phyloP scores from a whole-genome alignment of 2,888 invertebrate species.

The Monochamus alternatus region DNA sequence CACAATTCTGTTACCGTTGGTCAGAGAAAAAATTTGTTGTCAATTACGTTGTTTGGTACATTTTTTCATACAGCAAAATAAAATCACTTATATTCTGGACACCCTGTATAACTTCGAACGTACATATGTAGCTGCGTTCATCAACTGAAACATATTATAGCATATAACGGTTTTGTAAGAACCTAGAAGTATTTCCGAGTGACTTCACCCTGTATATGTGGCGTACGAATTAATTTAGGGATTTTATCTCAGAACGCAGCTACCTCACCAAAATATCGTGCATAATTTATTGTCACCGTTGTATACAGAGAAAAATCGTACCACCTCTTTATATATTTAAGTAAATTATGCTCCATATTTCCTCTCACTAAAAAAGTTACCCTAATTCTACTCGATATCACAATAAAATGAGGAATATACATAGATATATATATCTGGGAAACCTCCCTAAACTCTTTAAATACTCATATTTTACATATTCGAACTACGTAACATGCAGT shows the following conservation, averaged over 20 bases:
- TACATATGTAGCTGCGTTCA: conserved; percentile 11
- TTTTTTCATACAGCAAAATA: no score
- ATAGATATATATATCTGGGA: conserved; percentile 6
- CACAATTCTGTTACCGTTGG: no score
- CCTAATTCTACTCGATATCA: conserved; percentile 49
- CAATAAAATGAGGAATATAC: conserved; percentile 51
- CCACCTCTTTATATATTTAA: not conserved
- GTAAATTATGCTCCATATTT: conserved; percentile 36
- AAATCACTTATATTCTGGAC: no score
- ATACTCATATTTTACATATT: conserved; percentile 1
- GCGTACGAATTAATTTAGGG: not conserved
- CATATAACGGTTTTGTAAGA: no score
- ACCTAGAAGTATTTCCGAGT: no score
- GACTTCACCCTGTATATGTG: not conserved
- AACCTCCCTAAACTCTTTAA: conserved; percentile 5
- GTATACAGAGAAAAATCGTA: not conserved
- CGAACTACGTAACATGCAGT: not conserved
- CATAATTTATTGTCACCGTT: conserved; percentile 28
- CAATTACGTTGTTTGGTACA: not conserved
- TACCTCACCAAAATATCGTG: conserved; percentile 25
- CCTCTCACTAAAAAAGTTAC: conserved; percentile 21
- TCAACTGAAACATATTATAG: no score
- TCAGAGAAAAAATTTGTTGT: no score
- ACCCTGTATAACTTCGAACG: not conserved
- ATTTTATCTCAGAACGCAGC: conserved; percentile 5